Evolutionary conservation across 2,888 invertebrate species (phyloP).

Genomic region (Pheosia gnoma): DNA sequence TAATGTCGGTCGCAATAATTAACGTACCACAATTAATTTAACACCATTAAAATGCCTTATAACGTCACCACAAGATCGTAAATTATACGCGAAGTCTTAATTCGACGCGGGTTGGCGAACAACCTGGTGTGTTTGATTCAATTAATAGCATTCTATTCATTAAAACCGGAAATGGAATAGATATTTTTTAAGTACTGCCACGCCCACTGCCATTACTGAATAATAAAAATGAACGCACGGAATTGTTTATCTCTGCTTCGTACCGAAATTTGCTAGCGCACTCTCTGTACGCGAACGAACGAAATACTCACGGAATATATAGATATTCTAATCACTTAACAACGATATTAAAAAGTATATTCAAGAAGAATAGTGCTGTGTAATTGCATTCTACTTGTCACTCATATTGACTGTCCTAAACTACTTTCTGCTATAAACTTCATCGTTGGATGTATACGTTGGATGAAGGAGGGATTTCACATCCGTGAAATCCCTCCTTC

Average conservation of each 20-base stretch:
- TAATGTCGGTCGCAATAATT: constrained; percentile 5
- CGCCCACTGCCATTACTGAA: background rate
- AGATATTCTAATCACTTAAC: no score
- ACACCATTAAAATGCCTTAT: background rate
- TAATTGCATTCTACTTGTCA: no score
- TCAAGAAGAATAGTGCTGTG: no score
- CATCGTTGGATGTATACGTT: no score
- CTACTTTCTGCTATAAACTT: no score
- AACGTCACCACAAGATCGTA: constrained; percentile 6
- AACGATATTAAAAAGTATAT: no score
- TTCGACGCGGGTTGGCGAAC: background rate
- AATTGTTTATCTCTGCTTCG: background rate
- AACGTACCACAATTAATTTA: constrained; percentile 5
- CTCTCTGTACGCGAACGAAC: no score
- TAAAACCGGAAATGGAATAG: background rate
- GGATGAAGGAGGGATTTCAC: no score
- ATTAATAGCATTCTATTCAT: background rate
- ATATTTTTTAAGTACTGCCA: background rate
- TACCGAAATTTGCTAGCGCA: background rate
- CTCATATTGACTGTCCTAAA: no score
- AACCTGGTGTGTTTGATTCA: background rate
- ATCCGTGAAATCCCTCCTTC: no score
- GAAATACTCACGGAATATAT: no score
- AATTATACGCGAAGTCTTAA: background rate
- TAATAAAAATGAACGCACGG: background rate